Evolutionary conservation across 37 sponge, comb jelly and placozoan species (phyloP), one percentile per base, ranked within the genome.

Genomic region (Beroe ovata): DNA sequence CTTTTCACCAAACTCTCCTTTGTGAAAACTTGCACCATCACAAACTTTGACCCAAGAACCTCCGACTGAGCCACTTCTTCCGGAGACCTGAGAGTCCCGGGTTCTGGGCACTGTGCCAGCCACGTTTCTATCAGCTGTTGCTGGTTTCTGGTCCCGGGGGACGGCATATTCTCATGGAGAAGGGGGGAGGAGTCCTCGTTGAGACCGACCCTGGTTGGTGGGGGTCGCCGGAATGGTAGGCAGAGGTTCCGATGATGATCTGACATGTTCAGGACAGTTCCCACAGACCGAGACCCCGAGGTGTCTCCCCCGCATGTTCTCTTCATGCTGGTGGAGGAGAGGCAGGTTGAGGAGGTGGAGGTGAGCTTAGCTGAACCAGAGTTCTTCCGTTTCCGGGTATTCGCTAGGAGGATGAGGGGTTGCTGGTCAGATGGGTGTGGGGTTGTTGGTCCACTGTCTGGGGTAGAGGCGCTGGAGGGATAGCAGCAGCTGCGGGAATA

Each of bases 11-110:
- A 23, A 37, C 36, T 77, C 4, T 77, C 84, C 21, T 36, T 38
- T 14, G 35, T 36, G 33, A 77, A 77, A 11, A 77, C 84, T 35
- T 77, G 84, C 23, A 66, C 30, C 69, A 42, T 77, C 54, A 42
- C 54, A 77, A 42, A 77, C 22, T 20, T 29, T 1, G 36, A 29
- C 32, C 25, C 36, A 3, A 14, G 36, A 66, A 18, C 14, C 8
- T 30, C 14, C 69, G 29, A 0, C 3, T 1, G 33, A 34, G 33
- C 36, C 35, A 14, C 32, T 34, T 25, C 32, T 19, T 66, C 69
- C 33, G 69, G 69, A 33, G 33, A 30, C 30, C 16, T 29, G 36
- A 66, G 69, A 30, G 69, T 66, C 35, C 18, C 3, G 69, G 69
- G 69, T 25, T 66, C 69, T 29, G 69, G 69, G 36, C 30, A 29